Base-by-base conservation (phyloP, 2,113 vertebrate genomes). In the Proterorhinus semilunaris region DNA sequence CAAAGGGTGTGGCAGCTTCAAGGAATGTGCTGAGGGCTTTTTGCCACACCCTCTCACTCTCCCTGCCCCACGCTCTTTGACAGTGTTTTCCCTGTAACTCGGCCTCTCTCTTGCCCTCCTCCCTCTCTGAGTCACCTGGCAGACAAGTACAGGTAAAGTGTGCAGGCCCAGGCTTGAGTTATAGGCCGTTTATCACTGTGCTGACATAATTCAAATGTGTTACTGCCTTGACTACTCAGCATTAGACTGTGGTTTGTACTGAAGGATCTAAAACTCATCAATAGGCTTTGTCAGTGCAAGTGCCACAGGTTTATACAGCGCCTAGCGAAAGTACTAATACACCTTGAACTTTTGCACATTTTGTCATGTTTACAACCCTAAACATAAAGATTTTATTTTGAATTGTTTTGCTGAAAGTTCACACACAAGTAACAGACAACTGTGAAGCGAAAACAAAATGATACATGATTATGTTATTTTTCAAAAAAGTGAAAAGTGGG, bases 1-100 rank as follows among this genome's bases (percentile, higher is more conserved):
- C 1, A 0, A 66, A 80, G 85, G 88, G 88, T 49, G 88, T 79
- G 83, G 82, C 68, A 1, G 62, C 69, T 67, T 0, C 6, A 15
- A 77, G 75, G 90, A 91, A 91, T 91, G 83, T 67, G 90, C 88
- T 83, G 43, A 65, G 74, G 88, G 90, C 90, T 66, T 82, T 76
- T 75, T 50, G 72, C 75, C 84, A 84, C 90, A 87, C 86, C 86
- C 81, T 74, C 27, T 1, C 4, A 42, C 46, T 10, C 27, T 17
- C 61, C 47, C 51, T 55, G n/a, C 11, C 68, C 59, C 49, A 36
- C 27, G 7, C 49, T 13, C 6, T 61, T 47, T 45, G 53, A 52
- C 61, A 12, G 47, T 65, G 52, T 69, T 16, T 9, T 55, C 65
- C 1, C 46, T 21, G 6, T 10, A 13, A 7, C 36, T 48, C 67